A percentile compares a stretch with the other conserved stretches of the same genome.
These are phyloP conservation scores for Pandemis cinnamomeana DNA, from an alignment of 2,888 invertebrate genomes.

Conservation along the genomic window DNA sequence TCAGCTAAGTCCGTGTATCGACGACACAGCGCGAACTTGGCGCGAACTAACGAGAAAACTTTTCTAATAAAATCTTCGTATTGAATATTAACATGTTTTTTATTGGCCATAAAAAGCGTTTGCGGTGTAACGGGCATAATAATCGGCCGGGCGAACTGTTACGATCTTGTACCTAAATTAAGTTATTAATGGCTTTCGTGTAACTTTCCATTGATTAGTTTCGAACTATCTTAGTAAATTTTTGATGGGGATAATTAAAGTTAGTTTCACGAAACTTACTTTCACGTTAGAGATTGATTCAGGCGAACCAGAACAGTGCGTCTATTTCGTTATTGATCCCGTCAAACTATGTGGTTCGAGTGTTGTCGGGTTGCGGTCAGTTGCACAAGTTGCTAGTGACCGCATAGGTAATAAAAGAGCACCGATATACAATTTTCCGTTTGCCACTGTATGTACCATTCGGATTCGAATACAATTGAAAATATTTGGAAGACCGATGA, in stretches of 20 bases:
- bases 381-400: too few relatives aligned
- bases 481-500: too few relatives aligned
- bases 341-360: too few relatives aligned
- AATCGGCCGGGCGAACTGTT: conserved; percentile 60
- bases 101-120: conserved; percentile 66
- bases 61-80: conserved; percentile 74
- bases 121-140: conserved; percentile 61
- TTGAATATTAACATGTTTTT: conserved; percentile 78
- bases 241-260: conserved; percentile 21
- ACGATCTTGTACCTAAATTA: conserved; percentile 50
- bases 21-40: conserved; percentile 51
- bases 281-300: neutral
- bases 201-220: conserved; percentile 55
- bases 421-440: too few relatives aligned
- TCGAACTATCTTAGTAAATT: conserved; percentile 45
- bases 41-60: conserved; percentile 72
- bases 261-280: neutral
- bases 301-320: neutral
- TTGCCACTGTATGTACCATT: too few relatives aligned
- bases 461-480: too few relatives aligned
- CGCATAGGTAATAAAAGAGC: too few relatives aligned
- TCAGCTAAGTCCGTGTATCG: conserved; percentile 53
- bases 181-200: conserved; percentile 50
- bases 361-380: too few relatives aligned
- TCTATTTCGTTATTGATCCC: too few relatives aligned